A percentile compares a stretch with the other conserved stretches of the same genome.
Evolutionary conservation across 2,797 vertebrate genomes (phyloP).

Genomic region (Pipistrellus pygmaeus): DNA sequence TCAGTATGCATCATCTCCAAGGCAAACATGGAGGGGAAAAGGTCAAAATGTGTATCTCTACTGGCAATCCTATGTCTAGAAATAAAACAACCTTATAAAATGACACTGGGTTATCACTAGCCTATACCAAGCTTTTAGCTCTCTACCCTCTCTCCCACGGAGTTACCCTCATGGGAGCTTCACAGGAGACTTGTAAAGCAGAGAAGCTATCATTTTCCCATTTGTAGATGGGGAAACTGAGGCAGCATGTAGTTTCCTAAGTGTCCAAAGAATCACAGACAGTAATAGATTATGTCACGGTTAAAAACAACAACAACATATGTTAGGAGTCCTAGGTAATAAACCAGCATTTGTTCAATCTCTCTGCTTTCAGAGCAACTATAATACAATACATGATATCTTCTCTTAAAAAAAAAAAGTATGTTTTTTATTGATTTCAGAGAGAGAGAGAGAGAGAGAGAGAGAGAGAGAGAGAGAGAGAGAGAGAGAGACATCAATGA

Average conservation of each 20-base stretch:
- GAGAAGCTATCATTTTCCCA: constrained; percentile 28
- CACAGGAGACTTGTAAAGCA: constrained; percentile 4
- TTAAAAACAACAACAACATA: not conserved
- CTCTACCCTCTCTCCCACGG: too few species aligned
- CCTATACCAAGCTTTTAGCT: constrained; percentile 7
- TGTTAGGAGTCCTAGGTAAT: not conserved
- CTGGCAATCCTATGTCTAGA: not conserved
- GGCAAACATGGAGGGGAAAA: constrained; percentile 3
- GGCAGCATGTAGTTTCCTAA: not conserved
- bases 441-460: too few species aligned
- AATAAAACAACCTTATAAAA: constrained; percentile 22
- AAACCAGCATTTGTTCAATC: constrained; percentile 10
- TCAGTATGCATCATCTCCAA: constrained; percentile 49
- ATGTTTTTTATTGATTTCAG: too few species aligned
- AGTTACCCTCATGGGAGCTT: not conserved
- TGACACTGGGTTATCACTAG: constrained; percentile 12
- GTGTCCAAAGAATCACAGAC: not conserved
- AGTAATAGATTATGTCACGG: not conserved
- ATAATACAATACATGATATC: not conserved
- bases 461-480: too few species aligned
- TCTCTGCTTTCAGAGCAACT: not conserved
- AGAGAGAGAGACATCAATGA: too few species aligned
- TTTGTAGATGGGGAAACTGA: constrained; percentile 52
- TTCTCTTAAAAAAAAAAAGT: not conserved
- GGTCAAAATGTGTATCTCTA: constrained; percentile 37